Base-by-base conservation (phyloP, 1,140 invertebrate genomes). In the Orius insidiosus region DNA sequence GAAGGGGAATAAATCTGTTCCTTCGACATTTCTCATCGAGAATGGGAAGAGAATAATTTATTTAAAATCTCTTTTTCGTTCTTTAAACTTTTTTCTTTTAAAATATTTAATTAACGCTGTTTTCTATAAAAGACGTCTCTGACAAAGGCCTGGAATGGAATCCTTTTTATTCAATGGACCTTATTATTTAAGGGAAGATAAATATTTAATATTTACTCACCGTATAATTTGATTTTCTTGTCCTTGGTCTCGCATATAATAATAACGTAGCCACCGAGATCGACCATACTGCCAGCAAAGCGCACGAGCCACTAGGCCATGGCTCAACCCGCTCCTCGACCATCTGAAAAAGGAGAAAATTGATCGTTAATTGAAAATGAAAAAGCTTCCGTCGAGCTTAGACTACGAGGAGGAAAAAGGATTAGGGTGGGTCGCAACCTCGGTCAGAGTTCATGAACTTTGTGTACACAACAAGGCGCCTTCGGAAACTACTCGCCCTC, bases 241-340 rank as follows among this genome's bases (percentile, higher is more conserved):
- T 90, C 88, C 60, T 83, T 81, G 55, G 85, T 87, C 68, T 90
- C 85, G 50, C 89, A 86, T 58, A 95, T 70, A 61, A 94, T 89
- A 61, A 95, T 94, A 60, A 94, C 87, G 68, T 95, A 95, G 56
- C 89, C 88, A 55, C 86, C 84, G 60, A 95, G 72, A 70, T 95
- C 89, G 58, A 94, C 86, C 69, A 85, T 80, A 59, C 63, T 68
- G 43, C 18, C 11, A 24, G 5, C 24, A 24, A 24, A 24, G 24
- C 24, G 41, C 31, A n/a, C n/a, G 41, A 43, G 41, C 41, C 41
- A 43, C 41, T 43, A 43, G 18, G 41, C 41, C 41, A 43, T 43
- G 41, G 41, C 41, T 43, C 41, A 43, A 30, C 24, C 18, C 18
- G 19, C 41, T 43, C 24, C 41, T 30, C 41, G 19, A 30, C 31